Evolutionary conservation across 2,888 invertebrate genomes (phyloP).

Genomic region (Psococerastis gibbosa): DNA sequence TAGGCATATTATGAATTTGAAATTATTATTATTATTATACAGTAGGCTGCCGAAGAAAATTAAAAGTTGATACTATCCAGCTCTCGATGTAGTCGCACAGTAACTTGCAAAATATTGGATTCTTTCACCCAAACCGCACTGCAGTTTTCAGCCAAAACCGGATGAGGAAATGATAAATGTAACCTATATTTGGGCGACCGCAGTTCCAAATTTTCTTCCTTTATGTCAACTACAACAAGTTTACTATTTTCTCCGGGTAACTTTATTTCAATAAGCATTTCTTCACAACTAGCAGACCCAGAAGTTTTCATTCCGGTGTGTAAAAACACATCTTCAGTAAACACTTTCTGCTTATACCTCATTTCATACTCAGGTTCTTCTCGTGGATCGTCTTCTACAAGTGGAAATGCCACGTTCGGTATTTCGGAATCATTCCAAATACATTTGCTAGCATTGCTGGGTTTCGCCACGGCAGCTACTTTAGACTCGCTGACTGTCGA

Average conservation of each 20-base stretch:
- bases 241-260: constrained; percentile 56
- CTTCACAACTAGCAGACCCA: constrained; percentile 64
- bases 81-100: constrained; percentile 54
- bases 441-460: background rate
- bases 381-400: constrained; percentile 33
- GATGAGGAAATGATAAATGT: constrained; percentile 57
- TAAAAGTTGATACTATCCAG: constrained; percentile 74
- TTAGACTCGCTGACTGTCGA: background rate
- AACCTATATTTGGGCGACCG: constrained; percentile 43
- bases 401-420: background rate
- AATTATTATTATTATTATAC: too few relatives aligned
- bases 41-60: too few relatives aligned
- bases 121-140: constrained; percentile 59
- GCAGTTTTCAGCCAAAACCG: constrained; percentile 58
- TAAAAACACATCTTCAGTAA: constrained; percentile 66
- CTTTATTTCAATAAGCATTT: constrained; percentile 53
- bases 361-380: constrained; percentile 56
- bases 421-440: constrained; percentile 4
- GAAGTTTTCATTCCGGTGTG: constrained; percentile 68
- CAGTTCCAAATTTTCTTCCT: constrained; percentile 37
- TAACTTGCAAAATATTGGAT: constrained; percentile 43
- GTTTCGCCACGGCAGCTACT: background rate
- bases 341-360: constrained; percentile 65
- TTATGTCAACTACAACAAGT: constrained; percentile 51
- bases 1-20: too few relatives aligned